A percentile compares a stretch with the other conserved stretches of the same genome.
Conservation (phyloP, 2,888 invertebrate species). For the Melanostoma mellinum region DNA sequence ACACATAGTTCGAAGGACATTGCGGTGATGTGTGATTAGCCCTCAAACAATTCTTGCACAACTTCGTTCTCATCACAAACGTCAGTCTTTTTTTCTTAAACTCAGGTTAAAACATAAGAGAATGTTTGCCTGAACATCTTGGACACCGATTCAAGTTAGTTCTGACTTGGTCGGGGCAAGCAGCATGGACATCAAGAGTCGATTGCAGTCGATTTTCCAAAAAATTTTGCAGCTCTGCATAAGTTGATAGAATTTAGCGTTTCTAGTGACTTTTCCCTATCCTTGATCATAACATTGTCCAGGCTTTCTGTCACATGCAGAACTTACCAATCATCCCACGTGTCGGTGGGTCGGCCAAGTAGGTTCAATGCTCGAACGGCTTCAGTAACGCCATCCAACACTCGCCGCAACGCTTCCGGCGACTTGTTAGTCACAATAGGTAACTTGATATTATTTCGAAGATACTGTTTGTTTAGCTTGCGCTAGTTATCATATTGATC, state of each 20-base stretch:
- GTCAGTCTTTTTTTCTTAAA: constrained; percentile 33
- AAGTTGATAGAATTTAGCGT: constrained; percentile 38
- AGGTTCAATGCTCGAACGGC: constrained; percentile 45
- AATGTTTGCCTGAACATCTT: constrained; percentile 37
- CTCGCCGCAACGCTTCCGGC: constrained; percentile 13
- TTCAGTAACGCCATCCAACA: constrained; percentile 45
- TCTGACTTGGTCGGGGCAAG: too few relatives aligned
- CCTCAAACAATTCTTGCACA: constrained; percentile 58
- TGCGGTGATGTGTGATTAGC: too few relatives aligned
- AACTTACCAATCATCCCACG: constrained; percentile 54
- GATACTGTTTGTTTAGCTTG: constrained; percentile 30
- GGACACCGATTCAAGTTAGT: constrained; percentile 11
- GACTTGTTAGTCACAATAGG: constrained; percentile 15
- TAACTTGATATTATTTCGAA: constrained; percentile 28
- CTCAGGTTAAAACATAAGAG: constrained; percentile 35
- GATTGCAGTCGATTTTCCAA: constrained; percentile 44
- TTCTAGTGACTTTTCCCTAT: constrained; percentile 57
- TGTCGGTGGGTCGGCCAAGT: constrained; percentile 33
- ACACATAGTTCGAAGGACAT: constrained; percentile 30
- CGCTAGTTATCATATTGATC: constrained; percentile 49
- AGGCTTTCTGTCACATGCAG: constrained; percentile 46
- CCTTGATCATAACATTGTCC: constrained; percentile 37
- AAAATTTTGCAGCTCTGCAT: constrained; percentile 32
- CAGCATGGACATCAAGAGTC: constrained; percentile 11
- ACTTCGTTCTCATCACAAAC: constrained; percentile 28